Evolutionary conservation across 1,140 invertebrate genomes (phyloP).

Genomic region (Brevipalpus yothersi): DNA sequence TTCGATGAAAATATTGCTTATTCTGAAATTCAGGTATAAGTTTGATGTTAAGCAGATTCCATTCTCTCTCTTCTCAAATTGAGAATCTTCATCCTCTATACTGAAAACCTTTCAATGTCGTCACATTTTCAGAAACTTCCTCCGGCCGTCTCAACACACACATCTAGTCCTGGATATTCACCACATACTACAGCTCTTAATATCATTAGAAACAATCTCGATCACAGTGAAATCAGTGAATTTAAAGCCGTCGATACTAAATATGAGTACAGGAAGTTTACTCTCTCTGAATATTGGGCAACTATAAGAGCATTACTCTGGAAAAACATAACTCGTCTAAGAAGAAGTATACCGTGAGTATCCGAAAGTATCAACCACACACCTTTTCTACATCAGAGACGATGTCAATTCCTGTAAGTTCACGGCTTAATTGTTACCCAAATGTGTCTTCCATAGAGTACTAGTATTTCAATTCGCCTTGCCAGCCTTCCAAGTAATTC

Average conservation of each 20-base stretch:
- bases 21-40: neutral
- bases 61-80: too few species aligned
- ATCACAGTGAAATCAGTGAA: neutral
- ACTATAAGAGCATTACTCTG: constrained; percentile 48
- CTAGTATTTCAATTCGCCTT: constrained; percentile 63
- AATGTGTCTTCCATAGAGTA: too few species aligned
- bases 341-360: constrained; percentile 75
- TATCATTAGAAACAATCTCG: neutral
- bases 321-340: constrained; percentile 79
- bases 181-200: neutral
- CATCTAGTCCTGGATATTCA: neutral
- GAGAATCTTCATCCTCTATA: too few species aligned
- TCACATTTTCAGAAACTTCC: too few species aligned
- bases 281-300: constrained; percentile 6
- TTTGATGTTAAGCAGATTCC: too few species aligned
- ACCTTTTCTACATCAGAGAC: neutral
- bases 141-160: constrained; percentile 7
- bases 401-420: too few species aligned
- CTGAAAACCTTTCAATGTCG: too few species aligned
- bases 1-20: neutral
- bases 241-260: neutral
- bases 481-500: constrained; percentile 67
- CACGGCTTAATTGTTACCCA: constrained; percentile 72
- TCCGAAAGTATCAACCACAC: too few species aligned
- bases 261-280: neutral